Base-by-base conservation (phyloP, 2,797 vertebrate species). In the Acanthiza pusilla region DNA sequence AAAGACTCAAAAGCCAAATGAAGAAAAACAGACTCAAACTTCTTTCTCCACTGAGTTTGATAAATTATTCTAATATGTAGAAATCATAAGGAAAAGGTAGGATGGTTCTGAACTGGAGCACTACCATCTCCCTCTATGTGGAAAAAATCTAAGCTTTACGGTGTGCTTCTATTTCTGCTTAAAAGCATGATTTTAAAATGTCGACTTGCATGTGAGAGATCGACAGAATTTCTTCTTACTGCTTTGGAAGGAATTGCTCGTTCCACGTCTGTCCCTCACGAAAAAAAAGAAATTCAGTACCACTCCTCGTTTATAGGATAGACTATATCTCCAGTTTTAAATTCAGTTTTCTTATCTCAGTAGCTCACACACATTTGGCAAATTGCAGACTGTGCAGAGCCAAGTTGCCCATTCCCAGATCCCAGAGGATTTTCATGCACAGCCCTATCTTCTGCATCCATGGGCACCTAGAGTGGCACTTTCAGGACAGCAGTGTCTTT, bases 11-110 rank as follows among this genome's bases (percentile, higher is more conserved):
- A 91, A 96, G 68, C 51, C 77, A 96, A 96, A 94, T 91, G 95
- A 96, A 86, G 82, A 92, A 97, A 96, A 96, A 61, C 93, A 97
- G 95, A 85, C 54, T 77, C 74, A 82, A 91, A 83, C 23, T 70
- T 87, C 67, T 87, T 95, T 96, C 86, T 90, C 26, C 36, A 51
- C 21, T 29, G 42, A 63, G 13, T 85, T 53, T 94, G 89, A 96
- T 77, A 93, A 66, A 94, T 94, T 88, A 67, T 72, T 85, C 63
- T 82, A 85, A 61, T 88, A 51, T 47, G 21, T 29, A 90, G 53
- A 71, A 88, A 74, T 88, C 47, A 27, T 75, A 86, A 47, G 60
- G 25, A 92, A 92, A 74, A 84, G 18, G 61, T 71, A 86, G 17
- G 38, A n/a, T 75, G 38, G 20, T 84, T 89, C 40, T 0, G 13